phyloP scores from a whole-genome alignment of 2,888 invertebrate genomes.

The Drosophila hawaiiensis region DNA sequence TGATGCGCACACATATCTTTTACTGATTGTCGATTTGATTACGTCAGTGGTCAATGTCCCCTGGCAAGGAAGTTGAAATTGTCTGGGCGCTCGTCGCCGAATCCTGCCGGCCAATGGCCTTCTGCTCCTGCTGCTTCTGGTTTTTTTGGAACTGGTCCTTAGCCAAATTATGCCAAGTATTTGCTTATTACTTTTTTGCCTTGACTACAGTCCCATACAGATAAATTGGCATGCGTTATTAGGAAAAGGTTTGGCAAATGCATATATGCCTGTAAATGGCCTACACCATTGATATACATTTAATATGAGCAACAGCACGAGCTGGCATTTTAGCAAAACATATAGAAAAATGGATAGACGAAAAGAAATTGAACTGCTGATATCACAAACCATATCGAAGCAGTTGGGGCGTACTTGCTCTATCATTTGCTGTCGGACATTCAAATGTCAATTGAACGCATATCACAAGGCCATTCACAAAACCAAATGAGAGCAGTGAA shows the following conservation, averaged over 20 bases:
- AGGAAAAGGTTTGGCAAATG: conserved; percentile 77
- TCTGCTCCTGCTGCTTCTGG: conserved; percentile 5
- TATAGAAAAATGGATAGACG: not conserved
- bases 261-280: conserved; percentile 64
- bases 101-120: not conserved
- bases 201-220: conserved; percentile 10
- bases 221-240: conserved; percentile 75
- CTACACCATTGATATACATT: conserved; percentile 31
- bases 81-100: conserved; percentile 27
- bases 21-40: conserved; percentile 77
- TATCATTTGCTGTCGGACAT: conserved; percentile 24
- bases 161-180: conserved; percentile 77
- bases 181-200: conserved; percentile 74
- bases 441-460: conserved; percentile 32
- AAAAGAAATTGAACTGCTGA: not conserved
- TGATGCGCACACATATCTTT: conserved; percentile 71
- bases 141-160: conserved; percentile 23
- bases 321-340: conserved; percentile 40
- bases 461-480: conserved; percentile 13
- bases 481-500: conserved; percentile 1
- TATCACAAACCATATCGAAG: conserved; percentile 3
- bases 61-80: conserved; percentile 58
- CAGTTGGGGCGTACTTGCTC: conserved; percentile 26
- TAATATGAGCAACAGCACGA: conserved; percentile 39
- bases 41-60: conserved; percentile 74